A percentile compares a stretch with the other conserved stretches of the same genome.
Evolutionary conservation across 1,140 invertebrate genomes (phyloP).

Genomic region (Pinna nobilis): DNA sequence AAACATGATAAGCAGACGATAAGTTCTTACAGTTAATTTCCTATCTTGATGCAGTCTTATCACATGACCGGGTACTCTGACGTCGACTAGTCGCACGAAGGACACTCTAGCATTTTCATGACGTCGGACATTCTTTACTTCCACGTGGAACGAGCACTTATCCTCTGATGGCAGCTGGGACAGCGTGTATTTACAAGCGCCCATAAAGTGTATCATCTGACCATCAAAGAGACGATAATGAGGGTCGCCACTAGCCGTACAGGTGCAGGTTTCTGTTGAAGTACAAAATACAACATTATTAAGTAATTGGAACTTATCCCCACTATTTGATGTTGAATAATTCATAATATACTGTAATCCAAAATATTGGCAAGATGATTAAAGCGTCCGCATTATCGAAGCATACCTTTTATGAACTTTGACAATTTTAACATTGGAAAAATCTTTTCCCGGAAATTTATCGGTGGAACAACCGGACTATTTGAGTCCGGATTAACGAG

Average conservation of each 20-base stretch:
- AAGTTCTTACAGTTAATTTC: conserved; percentile 85
- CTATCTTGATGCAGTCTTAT: conserved; percentile 89
- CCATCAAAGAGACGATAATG: conserved; percentile 95
- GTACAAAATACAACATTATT: too few relatives aligned
- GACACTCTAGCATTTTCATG: conserved; percentile 39
- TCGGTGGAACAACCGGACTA: too few relatives aligned
- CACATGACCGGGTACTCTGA: conserved; percentile 78
- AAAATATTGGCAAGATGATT: too few relatives aligned
- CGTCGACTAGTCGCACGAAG: conserved; percentile 72
- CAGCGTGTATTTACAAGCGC: conserved; percentile 54
- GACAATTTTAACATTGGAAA: too few relatives aligned
- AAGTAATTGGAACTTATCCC: too few relatives aligned
- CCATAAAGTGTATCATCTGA: conserved; percentile 92
- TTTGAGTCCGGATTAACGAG: too few relatives aligned
- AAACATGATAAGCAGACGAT: background rate
- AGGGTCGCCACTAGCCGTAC: conserved; percentile 93
- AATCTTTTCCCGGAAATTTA: too few relatives aligned
- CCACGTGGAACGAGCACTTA: conserved; percentile 84
- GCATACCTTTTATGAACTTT: too few relatives aligned
- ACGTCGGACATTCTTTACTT: conserved; percentile 84
- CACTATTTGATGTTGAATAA: too few relatives aligned
- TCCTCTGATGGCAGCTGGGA: conserved; percentile 64
- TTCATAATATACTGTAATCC: too few relatives aligned
- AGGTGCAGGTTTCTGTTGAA: conserved; percentile 83
- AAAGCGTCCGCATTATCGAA: too few relatives aligned